A percentile compares a stretch with the other conserved stretches of the same genome.
Evolutionary conservation across 2,888 invertebrate genomes (phyloP).

Genomic region (Pasiphila rectangulata): DNA sequence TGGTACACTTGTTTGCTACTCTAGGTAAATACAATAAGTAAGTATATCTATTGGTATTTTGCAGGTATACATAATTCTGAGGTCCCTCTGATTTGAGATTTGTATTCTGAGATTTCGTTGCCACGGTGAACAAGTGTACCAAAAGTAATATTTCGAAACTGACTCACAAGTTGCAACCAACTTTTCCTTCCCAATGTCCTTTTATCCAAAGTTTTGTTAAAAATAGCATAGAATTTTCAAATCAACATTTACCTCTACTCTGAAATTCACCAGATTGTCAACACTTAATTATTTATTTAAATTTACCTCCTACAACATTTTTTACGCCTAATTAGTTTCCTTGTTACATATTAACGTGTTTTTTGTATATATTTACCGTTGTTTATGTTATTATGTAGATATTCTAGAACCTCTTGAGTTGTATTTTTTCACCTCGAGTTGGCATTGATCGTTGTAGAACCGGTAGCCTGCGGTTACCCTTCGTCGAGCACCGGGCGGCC

Average conservation of each 20-base stretch:
- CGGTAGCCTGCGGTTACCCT: slow-evolving; percentile 75
- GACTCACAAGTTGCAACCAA: too few species aligned
- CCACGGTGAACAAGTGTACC: too few species aligned
- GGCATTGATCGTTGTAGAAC: slow-evolving; percentile 74
- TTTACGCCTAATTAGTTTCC: neutral
- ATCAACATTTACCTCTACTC: neutral
- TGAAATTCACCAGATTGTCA: too few species aligned
- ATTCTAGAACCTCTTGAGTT: slow-evolving; percentile 61
- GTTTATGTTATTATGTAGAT: too few species aligned
- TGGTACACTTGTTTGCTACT: slow-evolving; percentile 24
- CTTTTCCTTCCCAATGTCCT: too few species aligned
- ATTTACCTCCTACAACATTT: neutral
- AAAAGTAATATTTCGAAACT: too few species aligned
- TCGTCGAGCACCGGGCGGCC: slow-evolving; percentile 58
- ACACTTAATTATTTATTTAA: neutral
- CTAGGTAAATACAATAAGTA: slow-evolving; percentile 13
- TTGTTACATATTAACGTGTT: neutral
- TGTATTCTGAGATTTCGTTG: too few species aligned
- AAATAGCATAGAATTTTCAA: neutral
- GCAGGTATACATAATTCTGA: too few species aligned
- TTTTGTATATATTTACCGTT: too few species aligned
- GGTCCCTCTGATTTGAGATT: too few species aligned
- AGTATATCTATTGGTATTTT: slow-evolving; percentile 11
- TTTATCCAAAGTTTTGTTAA: too few species aligned
- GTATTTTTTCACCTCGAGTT: slow-evolving; percentile 69